Conservation (phyloP, 2,797 vertebrate genomes). For the Brachyalestes nurse region DNA sequence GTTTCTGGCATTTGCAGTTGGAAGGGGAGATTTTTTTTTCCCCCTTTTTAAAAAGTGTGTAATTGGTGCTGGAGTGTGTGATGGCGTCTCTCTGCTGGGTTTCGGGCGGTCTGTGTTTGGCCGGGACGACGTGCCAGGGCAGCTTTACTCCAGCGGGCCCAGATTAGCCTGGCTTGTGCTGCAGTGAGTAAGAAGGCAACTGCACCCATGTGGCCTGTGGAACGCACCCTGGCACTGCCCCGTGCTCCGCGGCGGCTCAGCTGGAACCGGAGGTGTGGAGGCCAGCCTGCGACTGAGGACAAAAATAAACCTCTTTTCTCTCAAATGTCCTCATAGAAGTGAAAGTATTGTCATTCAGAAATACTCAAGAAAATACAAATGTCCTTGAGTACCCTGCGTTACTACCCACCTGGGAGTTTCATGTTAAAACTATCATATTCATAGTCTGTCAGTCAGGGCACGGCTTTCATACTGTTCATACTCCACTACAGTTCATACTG, state of each 20-base stretch:
- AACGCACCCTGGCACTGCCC: neutral
- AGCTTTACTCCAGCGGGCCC: slow-evolving; percentile 16
- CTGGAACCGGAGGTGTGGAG: neutral
- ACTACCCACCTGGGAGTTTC: no score
- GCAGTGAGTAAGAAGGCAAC: neutral
- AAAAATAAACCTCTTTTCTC: no score
- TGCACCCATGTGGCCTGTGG: neutral
- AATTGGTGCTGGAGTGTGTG: neutral
- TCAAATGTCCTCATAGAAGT: no score
- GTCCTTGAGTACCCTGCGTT: no score
- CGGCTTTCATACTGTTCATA: no score
- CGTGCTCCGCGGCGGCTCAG: neutral
- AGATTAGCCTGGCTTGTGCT: slow-evolving; percentile 17
- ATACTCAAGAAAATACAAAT: no score
- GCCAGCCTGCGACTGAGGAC: neutral
- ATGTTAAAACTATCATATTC: no score
- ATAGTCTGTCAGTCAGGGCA: no score
- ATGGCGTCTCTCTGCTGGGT: slow-evolving; percentile 14
- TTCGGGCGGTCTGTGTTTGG: neutral
- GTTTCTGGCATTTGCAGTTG: neutral
- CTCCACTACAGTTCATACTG: no score
- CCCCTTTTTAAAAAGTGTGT: neutral
- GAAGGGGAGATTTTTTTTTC: neutral
- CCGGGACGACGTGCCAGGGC: slow-evolving; percentile 39
- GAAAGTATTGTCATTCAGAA: no score